phyloP scores from a whole-genome alignment of 2,888 invertebrate genomes.

The Dugesia japonica region DNA sequence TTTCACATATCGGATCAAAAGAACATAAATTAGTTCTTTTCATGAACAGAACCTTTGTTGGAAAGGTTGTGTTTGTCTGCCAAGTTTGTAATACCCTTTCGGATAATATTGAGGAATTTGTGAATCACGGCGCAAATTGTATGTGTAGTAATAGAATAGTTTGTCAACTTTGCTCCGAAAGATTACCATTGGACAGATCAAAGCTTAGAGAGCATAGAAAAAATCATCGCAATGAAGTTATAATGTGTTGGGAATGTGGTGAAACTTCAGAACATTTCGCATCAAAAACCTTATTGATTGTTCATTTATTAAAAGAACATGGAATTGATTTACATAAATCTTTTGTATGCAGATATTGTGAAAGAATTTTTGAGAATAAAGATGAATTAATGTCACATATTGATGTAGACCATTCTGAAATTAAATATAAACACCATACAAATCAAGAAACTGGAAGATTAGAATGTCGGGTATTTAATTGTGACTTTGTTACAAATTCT shows the following conservation, averaged over 20 bases:
- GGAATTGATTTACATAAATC: background rate
- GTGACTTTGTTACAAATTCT: too few relatives aligned
- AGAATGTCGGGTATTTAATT: background rate
- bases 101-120: background rate
- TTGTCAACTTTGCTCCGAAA: background rate
- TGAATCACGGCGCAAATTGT: background rate
- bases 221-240: background rate
- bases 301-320: background rate
- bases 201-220: background rate
- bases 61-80: background rate
- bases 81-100: background rate
- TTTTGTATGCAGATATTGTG: background rate
- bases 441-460: background rate
- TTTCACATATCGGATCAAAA: background rate
- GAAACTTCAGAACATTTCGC: background rate
- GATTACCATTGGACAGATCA: background rate
- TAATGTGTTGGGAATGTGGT: background rate
- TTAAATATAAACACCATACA: background rate
- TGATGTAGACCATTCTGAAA: background rate
- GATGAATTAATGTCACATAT: background rate
- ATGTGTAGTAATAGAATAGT: background rate
- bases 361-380: background rate
- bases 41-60: background rate
- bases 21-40: background rate
- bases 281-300: background rate